Base-by-base conservation (phyloP, 2,888 invertebrate species). In the Timandra comae region DNA sequence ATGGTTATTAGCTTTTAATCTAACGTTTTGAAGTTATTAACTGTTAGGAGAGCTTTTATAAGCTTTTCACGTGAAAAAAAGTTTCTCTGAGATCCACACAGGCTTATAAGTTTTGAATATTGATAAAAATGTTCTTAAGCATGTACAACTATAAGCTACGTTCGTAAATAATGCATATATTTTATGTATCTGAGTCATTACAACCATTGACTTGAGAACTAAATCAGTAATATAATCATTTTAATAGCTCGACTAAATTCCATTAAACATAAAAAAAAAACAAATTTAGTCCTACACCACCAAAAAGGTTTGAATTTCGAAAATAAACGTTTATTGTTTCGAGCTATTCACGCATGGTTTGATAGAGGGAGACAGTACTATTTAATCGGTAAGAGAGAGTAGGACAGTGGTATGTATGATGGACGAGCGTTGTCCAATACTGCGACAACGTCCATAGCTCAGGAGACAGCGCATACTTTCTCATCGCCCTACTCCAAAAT, bases 401-500 rank as follows among this genome's bases (percentile, higher is more conserved):
- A 63, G 49, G 77, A 81, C 34, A 45, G 52, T 29, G 20, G 49
- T 52, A 52, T 43, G 56, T 78, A 76, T 82, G 84, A 84, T 75
- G 73, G 72, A 84, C 81, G 73, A 63, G 56, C 55, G 53, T 46
- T 64, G 79, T 79, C 76, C 66, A 63, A 50, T 49, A 62, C 52
- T 41, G 56, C 64, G 82, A 84, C 82, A 67, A 46, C 49, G 63
- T 49, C 63, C 72, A 75, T 82, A 79, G 72, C 73, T 84, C 78
- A 81, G 56, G 68, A 47, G 63, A 57, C 70, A 63, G 59, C 66
- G 74, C 74, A 72, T 73, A 80, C 73, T 82, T 78, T 84, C 81
- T 82, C 81, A 81, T 78, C 74, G 75, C 61, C 66, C 60, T 57
- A 65, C 62, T 67, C 78, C 60, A 68, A 82, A 84, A 81, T 82